Conservation (phyloP, 1,140 invertebrate species). For the Nasonia longicornis region DNA sequence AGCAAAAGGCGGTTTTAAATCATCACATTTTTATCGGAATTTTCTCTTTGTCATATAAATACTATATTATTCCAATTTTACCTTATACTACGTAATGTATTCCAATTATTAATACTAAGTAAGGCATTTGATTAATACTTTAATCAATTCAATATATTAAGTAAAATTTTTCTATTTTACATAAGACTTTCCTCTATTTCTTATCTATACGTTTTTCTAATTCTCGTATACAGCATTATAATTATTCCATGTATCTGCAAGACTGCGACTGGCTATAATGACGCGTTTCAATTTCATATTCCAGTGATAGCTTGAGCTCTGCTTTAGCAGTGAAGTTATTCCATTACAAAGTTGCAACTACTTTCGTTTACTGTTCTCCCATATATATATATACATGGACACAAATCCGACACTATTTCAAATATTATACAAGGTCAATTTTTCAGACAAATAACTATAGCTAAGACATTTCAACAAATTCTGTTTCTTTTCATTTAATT, state of each 20-base stretch:
- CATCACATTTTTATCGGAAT: conserved; percentile 30
- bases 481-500: not conserved
- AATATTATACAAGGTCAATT: conserved; percentile 41
- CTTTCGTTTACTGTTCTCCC: not conserved
- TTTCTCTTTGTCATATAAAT: conserved; percentile 29
- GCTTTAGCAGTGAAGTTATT: conserved; percentile 3
- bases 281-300: conserved; percentile 8
- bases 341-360: not conserved
- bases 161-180: conserved; percentile 35
- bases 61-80: conserved; percentile 32
- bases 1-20: conserved; percentile 27
- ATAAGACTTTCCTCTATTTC: conserved; percentile 35
- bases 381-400: not conserved
- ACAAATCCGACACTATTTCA: not conserved
- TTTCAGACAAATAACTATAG: conserved; percentile 44
- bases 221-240: conserved; percentile 25
- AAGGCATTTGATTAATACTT: conserved; percentile 33
- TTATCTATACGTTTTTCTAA: conserved; percentile 20
- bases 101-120: conserved; percentile 32
- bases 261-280: conserved; percentile 34
- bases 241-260: conserved; percentile 22
- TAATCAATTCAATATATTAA: conserved; percentile 24
- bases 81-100: conserved; percentile 21
- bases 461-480: conserved; percentile 22
- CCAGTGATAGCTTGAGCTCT: conserved; percentile 13